phyloP scores from a whole-genome alignment of 2,797 vertebrate species.

The Neoniphon sammara region DNA sequence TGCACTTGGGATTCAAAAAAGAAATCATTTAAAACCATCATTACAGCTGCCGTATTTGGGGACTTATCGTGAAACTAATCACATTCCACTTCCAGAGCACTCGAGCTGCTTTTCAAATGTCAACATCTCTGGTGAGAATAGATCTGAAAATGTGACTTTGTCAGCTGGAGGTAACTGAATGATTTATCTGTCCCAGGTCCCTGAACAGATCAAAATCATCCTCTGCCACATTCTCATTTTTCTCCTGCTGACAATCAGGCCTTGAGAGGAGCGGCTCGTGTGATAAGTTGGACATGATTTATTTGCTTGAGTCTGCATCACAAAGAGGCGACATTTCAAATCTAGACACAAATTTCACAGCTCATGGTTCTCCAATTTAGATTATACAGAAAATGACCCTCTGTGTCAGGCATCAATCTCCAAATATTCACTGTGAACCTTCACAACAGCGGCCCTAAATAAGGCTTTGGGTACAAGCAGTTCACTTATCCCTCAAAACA shows the following conservation, averaged over 20 bases:
- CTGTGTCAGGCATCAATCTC: conserved; percentile 40
- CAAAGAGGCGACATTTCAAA: conserved; percentile 49
- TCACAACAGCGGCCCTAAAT: conserved; percentile 50
- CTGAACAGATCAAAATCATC: conserved; percentile 59
- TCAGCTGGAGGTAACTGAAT: conserved; percentile 51
- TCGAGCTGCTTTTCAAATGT: conserved; percentile 35
- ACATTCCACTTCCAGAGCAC: background rate
- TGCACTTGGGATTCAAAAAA: conserved; percentile 4
- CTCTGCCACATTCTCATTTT: conserved; percentile 48
- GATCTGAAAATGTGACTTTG: conserved; percentile 44
- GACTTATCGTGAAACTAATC: conserved; percentile 9
- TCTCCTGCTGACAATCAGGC: conserved; percentile 60
- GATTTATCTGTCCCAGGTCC: conserved; percentile 44
- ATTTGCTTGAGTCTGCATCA: conserved; percentile 53
- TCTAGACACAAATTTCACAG: conserved; percentile 49
- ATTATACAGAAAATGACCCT: conserved; percentile 47
- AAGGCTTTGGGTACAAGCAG: conserved; percentile 36
- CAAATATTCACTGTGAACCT: conserved; percentile 47
- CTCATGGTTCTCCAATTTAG: conserved; percentile 41
- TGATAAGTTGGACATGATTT: conserved; percentile 61
- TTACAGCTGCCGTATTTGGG: background rate
- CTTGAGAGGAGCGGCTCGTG: conserved; percentile 50
- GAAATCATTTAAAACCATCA: background rate
- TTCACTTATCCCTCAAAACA: conserved; percentile 57
- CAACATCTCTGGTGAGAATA: conserved; percentile 38